Base-by-base conservation (phyloP, 2,113 vertebrate genomes). In the Macquaria ambigua region DNA sequence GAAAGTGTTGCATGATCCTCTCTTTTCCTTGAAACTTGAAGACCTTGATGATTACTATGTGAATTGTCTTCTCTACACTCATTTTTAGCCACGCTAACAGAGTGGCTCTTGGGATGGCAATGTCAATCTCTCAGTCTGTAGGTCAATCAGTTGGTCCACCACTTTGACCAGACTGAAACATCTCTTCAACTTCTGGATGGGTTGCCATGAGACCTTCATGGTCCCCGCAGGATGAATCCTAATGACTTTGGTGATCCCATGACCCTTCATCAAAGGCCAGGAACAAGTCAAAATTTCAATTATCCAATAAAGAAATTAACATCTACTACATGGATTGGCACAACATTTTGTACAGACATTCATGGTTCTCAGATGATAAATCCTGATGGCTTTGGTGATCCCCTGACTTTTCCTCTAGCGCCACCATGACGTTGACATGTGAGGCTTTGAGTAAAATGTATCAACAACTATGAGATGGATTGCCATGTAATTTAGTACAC, bases 11-110 rank as follows among this genome's bases (percentile, higher is more conserved):
- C 23, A 16, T 23, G 21, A 43, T 61, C 1, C n/a, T 16, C 28
- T 52, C 25, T 41, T 61, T 61, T 62, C 8, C 10, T 25, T 53
- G 43, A 63, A 52, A 83, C 46, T 52, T 61, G 20, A 81, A 43
- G n/a, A 55, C 9, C 20, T 31, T 11, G 20, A 80, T 39, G 2
- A 37, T 52, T 39, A 53, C 28, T 16, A 20, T 28, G 1, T 39
- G 58, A 53, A 39, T 72, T 16, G 53, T 72, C 10, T 56, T 73
- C 39, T 50, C 12, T 37, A 55, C 23, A 37, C 28, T 43, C 34
- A 59, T 31, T 11, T 61, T 28, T 23, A 14, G 23, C 39, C 39
- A 46, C 20, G 5, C 10, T 23, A 39, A 34, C 31, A 62, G 59
- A 8, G 9, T 21, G 2, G 61, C 61, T 37, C 0, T 63, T 11